Conservation (phyloP, 2,797 vertebrate species). For the Myioborus miniatus region DNA sequence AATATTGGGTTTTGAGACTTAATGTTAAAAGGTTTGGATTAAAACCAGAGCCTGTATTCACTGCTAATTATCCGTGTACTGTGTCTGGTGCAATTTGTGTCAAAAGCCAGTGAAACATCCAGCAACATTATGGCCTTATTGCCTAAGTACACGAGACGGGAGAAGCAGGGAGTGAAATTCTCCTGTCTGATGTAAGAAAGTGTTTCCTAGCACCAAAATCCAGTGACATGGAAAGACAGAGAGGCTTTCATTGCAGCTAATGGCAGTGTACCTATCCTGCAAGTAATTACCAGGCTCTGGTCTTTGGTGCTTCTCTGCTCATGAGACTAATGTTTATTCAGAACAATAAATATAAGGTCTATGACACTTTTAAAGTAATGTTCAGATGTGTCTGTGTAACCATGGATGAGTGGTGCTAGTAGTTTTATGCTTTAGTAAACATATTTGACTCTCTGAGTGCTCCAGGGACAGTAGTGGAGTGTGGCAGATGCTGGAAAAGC, state of each 20-base stretch:
- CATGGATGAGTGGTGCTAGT: conserved; percentile 59
- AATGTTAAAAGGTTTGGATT: background rate
- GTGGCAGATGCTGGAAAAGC: conserved; percentile 45
- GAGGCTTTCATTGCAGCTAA: conserved; percentile 62
- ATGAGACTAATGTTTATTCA: conserved; percentile 74
- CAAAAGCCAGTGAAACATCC: conserved; percentile 30
- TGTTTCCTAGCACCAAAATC: background rate
- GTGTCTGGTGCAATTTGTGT: background rate
- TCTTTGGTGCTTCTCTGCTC: conserved; percentile 47
- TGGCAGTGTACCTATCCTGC: conserved; percentile 68
- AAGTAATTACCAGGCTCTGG: conserved; percentile 57
- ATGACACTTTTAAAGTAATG: conserved; percentile 72
- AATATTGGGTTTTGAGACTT: background rate
- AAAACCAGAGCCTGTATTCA: background rate
- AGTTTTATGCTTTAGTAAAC: conserved; percentile 73
- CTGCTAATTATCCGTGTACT: background rate
- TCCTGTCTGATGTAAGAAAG: conserved; percentile 27
- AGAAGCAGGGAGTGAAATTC: conserved; percentile 37
- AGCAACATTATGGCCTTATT: background rate
- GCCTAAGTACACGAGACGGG: background rate
- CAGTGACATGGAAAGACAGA: conserved; percentile 62
- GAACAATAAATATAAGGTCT: conserved; percentile 73
- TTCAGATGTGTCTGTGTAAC: conserved; percentile 63
- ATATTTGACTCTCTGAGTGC: conserved; percentile 56
- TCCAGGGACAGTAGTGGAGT: conserved; percentile 48